phyloP scores from a whole-genome alignment of 2,888 invertebrate genomes.

The Chalcosyrphus nemorum region DNA sequence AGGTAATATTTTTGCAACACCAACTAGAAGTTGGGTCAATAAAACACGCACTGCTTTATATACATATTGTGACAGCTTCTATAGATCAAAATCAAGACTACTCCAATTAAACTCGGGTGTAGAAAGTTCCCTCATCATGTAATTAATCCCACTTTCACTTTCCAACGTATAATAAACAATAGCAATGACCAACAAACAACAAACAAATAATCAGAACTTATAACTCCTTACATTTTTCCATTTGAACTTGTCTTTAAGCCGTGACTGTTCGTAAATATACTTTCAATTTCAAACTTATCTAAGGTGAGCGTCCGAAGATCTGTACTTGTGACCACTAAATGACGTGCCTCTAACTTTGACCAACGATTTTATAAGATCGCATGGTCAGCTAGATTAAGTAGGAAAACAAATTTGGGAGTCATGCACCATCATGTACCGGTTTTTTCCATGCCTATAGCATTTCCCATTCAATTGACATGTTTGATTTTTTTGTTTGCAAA shows the following conservation, averaged over 20 bases:
- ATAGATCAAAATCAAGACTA: background rate
- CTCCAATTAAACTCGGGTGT: background rate
- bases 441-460: constrained; percentile 8
- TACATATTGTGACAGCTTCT: too few relatives aligned
- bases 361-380: constrained; percentile 48
- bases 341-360: constrained; percentile 6
- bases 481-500: background rate
- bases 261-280: background rate
- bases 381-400: background rate
- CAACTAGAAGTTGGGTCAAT: background rate
- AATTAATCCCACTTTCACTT: constrained; percentile 30
- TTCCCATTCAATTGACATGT: background rate
- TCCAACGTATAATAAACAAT: background rate
- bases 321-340: constrained; percentile 30
- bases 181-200: background rate
- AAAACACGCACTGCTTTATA: too few relatives aligned
- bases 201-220: background rate
- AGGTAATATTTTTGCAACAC: background rate
- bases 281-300: background rate
- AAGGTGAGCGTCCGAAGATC: constrained; percentile 26
- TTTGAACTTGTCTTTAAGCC: background rate
- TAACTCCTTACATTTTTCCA: constrained; percentile 53
- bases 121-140: background rate
- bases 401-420: background rate
- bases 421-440: constrained; percentile 8